Conservation (phyloP, 2,797 vertebrate species). For the Micromesistius poutassou region DNA sequence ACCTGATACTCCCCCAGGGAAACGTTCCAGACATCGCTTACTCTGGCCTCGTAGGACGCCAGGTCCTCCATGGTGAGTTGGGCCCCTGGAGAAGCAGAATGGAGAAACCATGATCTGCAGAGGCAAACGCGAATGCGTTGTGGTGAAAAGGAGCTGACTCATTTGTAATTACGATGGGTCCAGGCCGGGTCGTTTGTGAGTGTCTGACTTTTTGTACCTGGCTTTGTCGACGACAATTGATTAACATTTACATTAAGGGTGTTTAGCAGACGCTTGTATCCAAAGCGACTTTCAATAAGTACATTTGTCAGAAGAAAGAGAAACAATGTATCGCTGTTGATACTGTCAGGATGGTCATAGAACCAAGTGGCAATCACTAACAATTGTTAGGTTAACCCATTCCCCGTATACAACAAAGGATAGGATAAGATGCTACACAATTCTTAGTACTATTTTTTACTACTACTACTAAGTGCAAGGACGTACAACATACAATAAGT, state of each 20-base stretch:
- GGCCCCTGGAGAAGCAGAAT: constrained; percentile 64
- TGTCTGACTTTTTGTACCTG: neutral
- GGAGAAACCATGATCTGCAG: constrained; percentile 12
- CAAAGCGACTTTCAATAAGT: too few relatives aligned
- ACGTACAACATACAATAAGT: too few relatives aligned
- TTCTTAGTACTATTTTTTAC: too few relatives aligned
- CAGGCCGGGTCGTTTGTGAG: neutral
- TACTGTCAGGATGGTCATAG: too few relatives aligned
- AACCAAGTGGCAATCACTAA: too few relatives aligned
- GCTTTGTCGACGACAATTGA: constrained; percentile 16
- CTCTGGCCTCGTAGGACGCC: constrained; percentile 65
- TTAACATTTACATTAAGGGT: constrained; percentile 9
- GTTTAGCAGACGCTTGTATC: too few relatives aligned
- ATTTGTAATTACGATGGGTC: neutral
- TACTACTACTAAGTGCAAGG: too few relatives aligned
- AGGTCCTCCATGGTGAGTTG: constrained; percentile 77
- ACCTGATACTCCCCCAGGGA: constrained; percentile 74
- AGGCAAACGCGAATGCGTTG: constrained; percentile 23
- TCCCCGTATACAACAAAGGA: too few relatives aligned
- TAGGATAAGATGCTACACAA: too few relatives aligned
- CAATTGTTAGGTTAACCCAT: too few relatives aligned
- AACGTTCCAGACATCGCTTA: constrained; percentile 71
- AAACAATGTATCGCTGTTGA: too few relatives aligned
- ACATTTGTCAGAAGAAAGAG: too few relatives aligned
- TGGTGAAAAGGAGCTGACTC: neutral